Evolutionary conservation across 2,113 vertebrate genomes (phyloP), one percentile per base, ranked within the genome.

Genomic region (Meriones unguiculatus): DNA sequence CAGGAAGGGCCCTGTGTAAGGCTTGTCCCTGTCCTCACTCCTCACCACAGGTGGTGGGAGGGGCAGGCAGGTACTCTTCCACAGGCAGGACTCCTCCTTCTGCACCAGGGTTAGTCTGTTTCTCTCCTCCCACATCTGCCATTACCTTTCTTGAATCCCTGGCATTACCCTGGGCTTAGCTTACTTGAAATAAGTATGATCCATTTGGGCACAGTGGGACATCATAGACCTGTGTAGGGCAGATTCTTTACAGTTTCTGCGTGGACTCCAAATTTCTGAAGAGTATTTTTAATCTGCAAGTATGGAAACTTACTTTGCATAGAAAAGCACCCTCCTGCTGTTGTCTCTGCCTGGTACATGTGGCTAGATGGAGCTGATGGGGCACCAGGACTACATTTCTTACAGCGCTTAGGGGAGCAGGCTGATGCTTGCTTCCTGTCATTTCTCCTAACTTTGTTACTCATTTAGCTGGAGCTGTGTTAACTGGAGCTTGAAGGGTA

Each of bases 231-330:
- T 28, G 0, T 59, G 57, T 46, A 64, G 75, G 46, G 8, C 80
- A 75, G 67, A 94, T 70, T 65, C 85, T 72, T 7, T 78, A 1
- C 67, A 2, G 52, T 81, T 82, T 92, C 80, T 87, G 57, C 52
- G 64, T 93, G 80, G 75, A 67, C 73, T 95, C 46, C 59, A 67
- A 25, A 87, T 93, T 94, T 95, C 87, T 94, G 12, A 72, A 52
- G 59, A 84, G 50, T 86, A 73, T 18, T 91, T 94, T 82, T 90
- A 67, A 95, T 52, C 17, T 35, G 35, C 20, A 93, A 62, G 70
- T 75, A 50, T 73, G 14, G 85, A 95, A 88, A 67, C 20, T 78
- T 41, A 69, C 57, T 75, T 94, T 28, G 14, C 28, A 0, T 4
- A 80, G 78, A 87, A 57, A 77, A 70, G 11, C 54, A 17, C 88